These are phyloP conservation scores for Candidula unifasciata DNA, from an alignment of 2,888 invertebrate species.

Conservation along the genomic window DNA sequence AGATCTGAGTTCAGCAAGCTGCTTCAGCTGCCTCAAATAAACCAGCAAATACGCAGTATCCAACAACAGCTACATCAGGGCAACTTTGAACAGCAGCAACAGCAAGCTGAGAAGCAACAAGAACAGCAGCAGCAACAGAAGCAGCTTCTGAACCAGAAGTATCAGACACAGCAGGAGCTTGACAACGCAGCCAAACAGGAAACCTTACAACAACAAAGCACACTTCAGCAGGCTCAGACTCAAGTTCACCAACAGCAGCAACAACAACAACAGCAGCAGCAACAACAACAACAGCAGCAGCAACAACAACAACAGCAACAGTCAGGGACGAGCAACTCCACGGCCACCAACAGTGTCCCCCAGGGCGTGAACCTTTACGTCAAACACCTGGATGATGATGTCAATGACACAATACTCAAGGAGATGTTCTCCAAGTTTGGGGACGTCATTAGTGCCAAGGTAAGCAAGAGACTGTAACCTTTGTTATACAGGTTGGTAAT, in stretches of 20 bases:
- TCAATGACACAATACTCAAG: conserved; percentile 43
- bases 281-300: neutral
- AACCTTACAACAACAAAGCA: no score
- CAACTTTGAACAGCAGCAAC: conserved; percentile 20
- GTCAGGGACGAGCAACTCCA: neutral
- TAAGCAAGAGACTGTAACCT: neutral
- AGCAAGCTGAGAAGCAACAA: neutral
- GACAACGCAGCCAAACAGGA: no score
- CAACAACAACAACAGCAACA: neutral
- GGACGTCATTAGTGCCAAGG: conserved; percentile 51
- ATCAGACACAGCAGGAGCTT: neutral
- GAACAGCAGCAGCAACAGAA: neutral
- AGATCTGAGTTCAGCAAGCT: neutral
- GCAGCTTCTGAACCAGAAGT: neutral
- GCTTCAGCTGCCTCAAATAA: conserved; percentile 13
- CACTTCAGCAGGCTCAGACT: neutral
- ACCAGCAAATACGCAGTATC: neutral
- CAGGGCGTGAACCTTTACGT: conserved; percentile 47
- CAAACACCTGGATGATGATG: conserved; percentile 47
- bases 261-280: conserved; percentile 5
- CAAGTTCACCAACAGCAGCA: neutral
- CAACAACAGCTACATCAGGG: conserved; percentile 29
- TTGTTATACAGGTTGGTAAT: neutral
- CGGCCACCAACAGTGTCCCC: neutral
- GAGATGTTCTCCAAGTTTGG: conserved; percentile 49